Base-by-base conservation (phyloP, 2,113 vertebrate species). In the Aptenodytes patagonicus region DNA sequence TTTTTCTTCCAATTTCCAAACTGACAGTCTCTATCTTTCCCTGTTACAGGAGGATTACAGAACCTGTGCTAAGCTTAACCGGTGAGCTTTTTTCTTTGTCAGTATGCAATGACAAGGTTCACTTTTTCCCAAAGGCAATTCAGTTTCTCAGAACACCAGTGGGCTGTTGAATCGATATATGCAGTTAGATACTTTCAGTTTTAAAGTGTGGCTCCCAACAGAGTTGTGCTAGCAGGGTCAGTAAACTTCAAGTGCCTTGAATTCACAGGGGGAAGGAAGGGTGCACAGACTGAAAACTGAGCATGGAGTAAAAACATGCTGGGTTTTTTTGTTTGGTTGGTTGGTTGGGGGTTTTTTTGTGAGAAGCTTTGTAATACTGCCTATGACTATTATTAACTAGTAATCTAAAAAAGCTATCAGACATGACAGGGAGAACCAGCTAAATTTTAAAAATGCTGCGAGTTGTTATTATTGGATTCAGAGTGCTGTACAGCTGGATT, bases 131-230 rank as follows among this genome's bases (percentile, higher is more conserved):
- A 79, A 54, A 90, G 68, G 71, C 42, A 88, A 70, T 89, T 69
- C 36, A 72, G 34, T 49, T 68, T 46, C 19, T 34, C 87, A 85
- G 75, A 83, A 38, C 66, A 66, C 73, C 55, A 34, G 34, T 85
- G 89, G 66, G 49, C 73, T 83, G 62, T 1, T 1, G 38, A 85
- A 96, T 95, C 29, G 0, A 97, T 93, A 54, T 2, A 49, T 32
- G 62, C 46, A 81, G 73, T 83, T 65, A 91, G 91, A 62, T 58
- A 87, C 91, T 90, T 91, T 89, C 73, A 47, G 51, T 93, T 89
- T 93, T 83, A 92, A 97, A 94, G 62, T 36, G 73, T 76, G 66
- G 29, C 70, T 96, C 81, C 87, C 87, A 73, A 42, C 42, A 77
- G 81, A 89, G 77, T 3, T 66, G 61, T 82, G 77, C 70, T 95